A percentile compares a stretch with the other conserved stretches of the same genome.
These are phyloP conservation scores for Idaea aversata DNA, from an alignment of 2,888 invertebrate species.

Conservation along the genomic window DNA sequence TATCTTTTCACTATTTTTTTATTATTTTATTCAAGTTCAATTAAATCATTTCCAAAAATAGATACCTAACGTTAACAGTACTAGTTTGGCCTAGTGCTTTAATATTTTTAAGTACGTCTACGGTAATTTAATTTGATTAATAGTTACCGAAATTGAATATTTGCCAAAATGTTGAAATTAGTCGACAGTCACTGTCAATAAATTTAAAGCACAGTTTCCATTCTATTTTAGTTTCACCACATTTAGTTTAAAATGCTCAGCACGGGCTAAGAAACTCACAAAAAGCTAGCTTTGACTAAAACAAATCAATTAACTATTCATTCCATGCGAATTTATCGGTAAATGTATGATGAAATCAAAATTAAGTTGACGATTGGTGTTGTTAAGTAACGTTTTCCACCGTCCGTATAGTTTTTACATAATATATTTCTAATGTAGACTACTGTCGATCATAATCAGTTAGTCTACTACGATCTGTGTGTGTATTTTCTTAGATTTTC, in stretches of 20 bases:
- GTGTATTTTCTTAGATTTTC: conserved; percentile 53
- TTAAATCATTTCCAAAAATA: too few relatives aligned
- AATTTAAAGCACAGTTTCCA: conserved; percentile 10
- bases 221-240: conserved; percentile 30
- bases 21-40: too few relatives aligned
- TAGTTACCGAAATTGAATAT: too few relatives aligned
- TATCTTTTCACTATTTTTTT: too few relatives aligned
- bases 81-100: too few relatives aligned
- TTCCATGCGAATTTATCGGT: conserved; percentile 33
- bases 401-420: conserved; percentile 46
- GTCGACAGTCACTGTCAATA: too few relatives aligned
- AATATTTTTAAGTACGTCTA: too few relatives aligned
- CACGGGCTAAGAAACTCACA: conserved; percentile 59
- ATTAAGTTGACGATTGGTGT: conserved; percentile 50
- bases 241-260: conserved; percentile 57
- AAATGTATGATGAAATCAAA: conserved; percentile 26
- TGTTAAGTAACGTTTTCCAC: conserved; percentile 59
- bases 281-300: conserved; percentile 70
- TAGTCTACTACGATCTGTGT: conserved; percentile 57
- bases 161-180: too few relatives aligned
- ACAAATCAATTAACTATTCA: conserved; percentile 71
- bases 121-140: too few relatives aligned
- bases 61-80: too few relatives aligned
- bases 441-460: conserved; percentile 33
- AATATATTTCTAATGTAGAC: conserved; percentile 53